These are phyloP conservation scores for Cydia fagiglandana DNA, from an alignment of 1,140 invertebrate genomes.

Conservation along the genomic window DNA sequence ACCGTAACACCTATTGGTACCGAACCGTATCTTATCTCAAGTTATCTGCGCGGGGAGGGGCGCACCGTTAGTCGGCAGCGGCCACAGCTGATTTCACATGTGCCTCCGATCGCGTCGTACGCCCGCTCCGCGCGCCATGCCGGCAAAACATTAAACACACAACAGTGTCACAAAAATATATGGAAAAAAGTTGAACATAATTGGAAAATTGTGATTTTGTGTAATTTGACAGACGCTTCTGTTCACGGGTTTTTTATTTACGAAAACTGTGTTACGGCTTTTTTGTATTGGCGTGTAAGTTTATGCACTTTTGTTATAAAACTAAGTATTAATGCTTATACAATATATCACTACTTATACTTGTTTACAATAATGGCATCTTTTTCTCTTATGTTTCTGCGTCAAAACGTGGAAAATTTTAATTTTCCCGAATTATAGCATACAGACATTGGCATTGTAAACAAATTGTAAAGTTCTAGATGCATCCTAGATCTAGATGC, in stretches of 20 bases:
- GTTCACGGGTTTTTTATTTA: not conserved
- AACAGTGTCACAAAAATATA: not conserved
- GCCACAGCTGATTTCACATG: constrained; percentile 77
- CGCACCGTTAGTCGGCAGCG: constrained; percentile 55
- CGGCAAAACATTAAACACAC: constrained; percentile 38
- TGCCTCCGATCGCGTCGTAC: constrained; percentile 52
- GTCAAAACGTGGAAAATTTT: too few species aligned
- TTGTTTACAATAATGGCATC: not conserved
- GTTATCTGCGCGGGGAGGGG: constrained; percentile 36
- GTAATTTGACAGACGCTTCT: not conserved
- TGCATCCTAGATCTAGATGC: too few species aligned
- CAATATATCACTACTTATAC: not conserved
- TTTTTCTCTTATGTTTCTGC: too few species aligned
- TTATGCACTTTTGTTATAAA: constrained; percentile 19
- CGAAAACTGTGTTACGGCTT: not conserved
- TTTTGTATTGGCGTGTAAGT: constrained; percentile 42
- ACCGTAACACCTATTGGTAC: constrained; percentile 16
- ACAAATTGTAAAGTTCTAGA: too few species aligned
- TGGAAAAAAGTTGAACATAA: not conserved
- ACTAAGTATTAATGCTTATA: not conserved
- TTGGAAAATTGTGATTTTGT: constrained; percentile 12
- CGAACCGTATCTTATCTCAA: constrained; percentile 18
- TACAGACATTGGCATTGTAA: too few species aligned
- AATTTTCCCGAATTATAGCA: too few species aligned
- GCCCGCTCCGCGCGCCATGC: constrained; percentile 56